Percentiles rank a stretch among this genome's conserved stretches.
phyloP scores from a whole-genome alignment of 2,797 vertebrate genomes.

The Yasuhikotakia modesta region DNA sequence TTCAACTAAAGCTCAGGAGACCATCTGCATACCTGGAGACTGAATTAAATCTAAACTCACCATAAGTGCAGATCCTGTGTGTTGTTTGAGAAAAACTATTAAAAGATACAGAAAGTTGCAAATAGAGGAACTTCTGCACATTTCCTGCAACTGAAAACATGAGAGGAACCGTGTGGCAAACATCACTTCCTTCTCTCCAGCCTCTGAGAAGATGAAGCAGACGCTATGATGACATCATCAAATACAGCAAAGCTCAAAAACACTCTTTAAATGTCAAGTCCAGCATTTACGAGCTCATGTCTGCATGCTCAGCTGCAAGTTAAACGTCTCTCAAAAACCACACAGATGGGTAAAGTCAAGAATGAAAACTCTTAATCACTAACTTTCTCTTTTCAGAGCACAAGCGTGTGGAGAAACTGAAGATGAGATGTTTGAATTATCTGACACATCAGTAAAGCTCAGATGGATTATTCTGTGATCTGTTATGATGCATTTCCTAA shows the following conservation, averaged over 20 bases:
- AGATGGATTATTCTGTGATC: too few species aligned
- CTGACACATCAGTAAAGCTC: too few species aligned
- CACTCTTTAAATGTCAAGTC: neutral
- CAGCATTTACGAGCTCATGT: neutral
- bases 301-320: neutral
- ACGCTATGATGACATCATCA: neutral
- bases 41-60: constrained; percentile 18
- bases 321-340: neutral
- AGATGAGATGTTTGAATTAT: too few species aligned
- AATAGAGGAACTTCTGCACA: neutral
- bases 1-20: too few species aligned
- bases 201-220: neutral
- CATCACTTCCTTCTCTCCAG: constrained; percentile 12
- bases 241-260: too few species aligned
- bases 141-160: neutral
- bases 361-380: neutral
- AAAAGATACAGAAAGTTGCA: neutral
- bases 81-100: neutral
- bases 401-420: too few species aligned
- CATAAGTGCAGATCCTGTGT: neutral
- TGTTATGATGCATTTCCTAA: too few species aligned
- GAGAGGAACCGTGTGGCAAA: too few species aligned
- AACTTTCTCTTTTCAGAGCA: too few species aligned
- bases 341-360: constrained; percentile 64
- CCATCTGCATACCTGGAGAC: neutral